Conservation (phyloP, 1,140 invertebrate species). For the Tyrophagus putrescentiae region DNA sequence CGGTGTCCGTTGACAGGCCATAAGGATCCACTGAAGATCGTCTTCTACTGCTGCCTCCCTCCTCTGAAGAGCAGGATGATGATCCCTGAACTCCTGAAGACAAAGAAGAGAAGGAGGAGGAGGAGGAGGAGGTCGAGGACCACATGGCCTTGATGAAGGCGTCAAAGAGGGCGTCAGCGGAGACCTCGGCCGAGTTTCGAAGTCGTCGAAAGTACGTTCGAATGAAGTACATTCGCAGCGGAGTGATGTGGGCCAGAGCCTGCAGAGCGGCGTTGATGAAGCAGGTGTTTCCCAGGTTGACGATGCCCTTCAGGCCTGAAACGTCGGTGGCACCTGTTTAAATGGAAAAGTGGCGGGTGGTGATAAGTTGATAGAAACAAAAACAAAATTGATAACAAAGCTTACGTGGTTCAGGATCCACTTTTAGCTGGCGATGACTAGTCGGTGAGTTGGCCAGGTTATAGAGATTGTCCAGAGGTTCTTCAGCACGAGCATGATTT, state of each 20-base stretch:
- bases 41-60: too few species aligned
- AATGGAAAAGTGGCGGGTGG: too few species aligned
- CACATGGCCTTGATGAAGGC: neutral
- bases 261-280: slow-evolving; percentile 96
- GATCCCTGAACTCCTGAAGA: neutral
- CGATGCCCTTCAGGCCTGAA: slow-evolving; percentile 66
- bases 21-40: neutral
- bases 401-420: too few species aligned
- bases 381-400: too few species aligned
- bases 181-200: neutral
- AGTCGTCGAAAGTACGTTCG: slow-evolving; percentile 33
- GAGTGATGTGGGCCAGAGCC: slow-evolving; percentile 49
- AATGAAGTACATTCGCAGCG: slow-evolving; percentile 5
- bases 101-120: too few species aligned
- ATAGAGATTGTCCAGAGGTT: too few species aligned
- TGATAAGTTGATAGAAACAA: too few species aligned
- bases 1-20: slow-evolving; percentile 36
- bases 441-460: too few species aligned
- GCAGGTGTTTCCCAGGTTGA: slow-evolving; percentile 89
- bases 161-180: neutral
- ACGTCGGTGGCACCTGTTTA: too few species aligned
- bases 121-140: neutral
- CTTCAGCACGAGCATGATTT: too few species aligned
- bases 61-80: neutral
- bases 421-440: too few species aligned